Base-by-base conservation (phyloP, 1,140 invertebrate genomes). In the Caenorhabditis latens region DNA sequence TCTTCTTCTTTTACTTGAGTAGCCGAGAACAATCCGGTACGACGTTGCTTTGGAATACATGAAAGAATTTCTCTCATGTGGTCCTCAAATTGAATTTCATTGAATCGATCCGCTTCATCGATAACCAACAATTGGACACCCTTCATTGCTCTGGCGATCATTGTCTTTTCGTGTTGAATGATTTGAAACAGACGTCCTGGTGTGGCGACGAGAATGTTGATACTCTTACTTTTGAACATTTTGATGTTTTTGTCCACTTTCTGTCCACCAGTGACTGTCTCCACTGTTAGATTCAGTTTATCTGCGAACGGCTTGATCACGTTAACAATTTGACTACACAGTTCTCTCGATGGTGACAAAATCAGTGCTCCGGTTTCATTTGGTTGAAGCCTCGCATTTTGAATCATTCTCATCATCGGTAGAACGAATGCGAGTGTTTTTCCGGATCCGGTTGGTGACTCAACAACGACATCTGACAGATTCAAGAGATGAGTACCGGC, bases 11-110 rank as follows among this genome's bases (percentile, higher is more conserved):
- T 97, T 0, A 97, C 99, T 93, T 99, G 98, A 21, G 98, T 99
- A 8, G 98, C 98, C 43, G 98, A 99, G 94, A 99, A 99, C 24
- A 99, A 94, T 0, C 97, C 97, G 0, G 98, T 99, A 91, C 97
- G 94, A 89, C 98, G 93, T 91, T 98, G 96, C 84, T 97, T 95
- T 0, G 98, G 98, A 65, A 99, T 93, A 93, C 96, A 96, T 90
- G 95, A 95, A 0, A 99, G 94, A 90, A 99, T 98, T 58, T 95
- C 96, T 89, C 96, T 96, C 1, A 99, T 93, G n/a, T 91, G 95
- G 11, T 94, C 93, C 91, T 96, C 95, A 93, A 99, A 99, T 6
- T 97, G 97, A 88, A 98, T 94, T 91, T 98, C 97, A 55, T 99
- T 93, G 9, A 99, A 93, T 87, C 96, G 94, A 93, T 99, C 98